Evolutionary conservation across 2,113 vertebrate genomes (phyloP), one percentile per base, ranked within the genome.

Genomic region (Rhegmatorhina hoffmannsi): DNA sequence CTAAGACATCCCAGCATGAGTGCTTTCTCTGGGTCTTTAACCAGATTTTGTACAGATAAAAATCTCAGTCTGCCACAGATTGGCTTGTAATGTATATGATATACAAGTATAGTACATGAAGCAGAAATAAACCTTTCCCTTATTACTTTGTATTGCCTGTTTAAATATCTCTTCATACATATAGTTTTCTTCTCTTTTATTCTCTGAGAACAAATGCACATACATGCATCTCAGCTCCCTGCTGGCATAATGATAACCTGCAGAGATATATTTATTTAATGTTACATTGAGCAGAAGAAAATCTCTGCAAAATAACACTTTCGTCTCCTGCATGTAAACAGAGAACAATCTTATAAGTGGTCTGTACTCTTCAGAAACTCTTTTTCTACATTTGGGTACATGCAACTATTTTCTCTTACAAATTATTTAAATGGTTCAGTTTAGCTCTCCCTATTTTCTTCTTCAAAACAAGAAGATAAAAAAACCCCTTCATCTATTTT

Each of bases 201-300:
- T 72, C 29, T 9, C 52, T 88, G 34, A 58, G 53, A 90, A 66
- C 50, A 96, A 66, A 69, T 88, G 76, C 7, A 11, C 58, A 83
- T 33, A 55, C 46, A 67, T 33, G 58, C 21, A 24, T 84, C 72
- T 88, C 49, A 92, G 59, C 47, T 96, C 58, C 85, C 90, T 74
- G 64, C 89, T 92, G 78, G 34, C n/a, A 78, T 24, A 72, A 18
- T 0, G 3, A 66, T 90, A 96, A 92, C 89, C 76, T 89, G 69
- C 69, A 90, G 84, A 94, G 90, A 89, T 59, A 77, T 89, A 96
- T 91, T 95, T 96, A 96, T 95, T 97, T 96, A 96, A 97, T 92
- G 94, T 79, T 95, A 84, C 60, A 76, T 43, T 95, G 84, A 97
- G 76, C 82, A 96, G 90, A 92, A 89, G 84, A 95, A 96, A 90